Evolutionary conservation across 2,888 invertebrate species (phyloP), one percentile per base, ranked within the genome.

Genomic region (Drosophila flavopinicola): DNA sequence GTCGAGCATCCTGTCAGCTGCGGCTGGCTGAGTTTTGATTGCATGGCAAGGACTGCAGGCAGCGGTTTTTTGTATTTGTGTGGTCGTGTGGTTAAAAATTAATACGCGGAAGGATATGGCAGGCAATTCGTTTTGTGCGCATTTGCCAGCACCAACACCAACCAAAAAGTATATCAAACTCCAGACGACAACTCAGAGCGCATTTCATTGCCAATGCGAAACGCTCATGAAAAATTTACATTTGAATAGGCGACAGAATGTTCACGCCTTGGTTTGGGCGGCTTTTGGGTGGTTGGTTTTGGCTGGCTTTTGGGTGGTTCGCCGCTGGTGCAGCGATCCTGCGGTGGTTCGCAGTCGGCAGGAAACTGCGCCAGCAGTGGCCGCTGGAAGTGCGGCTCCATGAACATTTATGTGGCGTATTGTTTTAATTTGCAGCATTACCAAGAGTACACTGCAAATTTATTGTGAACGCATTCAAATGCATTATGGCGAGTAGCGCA

Each of bases 61-160:
- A 23, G 57, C 23, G 57, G 24, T 63, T 47, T 63, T 49, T 61
- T 70, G 75, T 72, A 44, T 57, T 70, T 75, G 70, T 66, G 64
- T 66, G 76, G 64, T 60, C 67, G 78, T 68, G 80, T 71, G 85
- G 79, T 85, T 79, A 79, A 78, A 80, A 84, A 84, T 85, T 82
- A 85, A 86, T 82, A 86, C 82, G 87, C 86, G 84, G 84, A 85
- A 85, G 84, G 84, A 85, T 85, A 86, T 82, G 82, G 71, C 84
- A 86, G 86, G 78, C 84, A 84, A 84, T 84, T 86, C 82, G 82
- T 84, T 84, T 86, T 80, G 67, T 66, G 64, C 69, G 56, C 39
- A 61, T 61, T 61, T 45, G 27, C 37, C 37, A 30, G 33, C 58
- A 37, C 68, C 57, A 67, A 69, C 66, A 63, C 64, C 53, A 41